These are phyloP conservation scores for Lycophotia porphyrea DNA, from an alignment of 2,888 invertebrate species.

Conservation along the genomic window DNA sequence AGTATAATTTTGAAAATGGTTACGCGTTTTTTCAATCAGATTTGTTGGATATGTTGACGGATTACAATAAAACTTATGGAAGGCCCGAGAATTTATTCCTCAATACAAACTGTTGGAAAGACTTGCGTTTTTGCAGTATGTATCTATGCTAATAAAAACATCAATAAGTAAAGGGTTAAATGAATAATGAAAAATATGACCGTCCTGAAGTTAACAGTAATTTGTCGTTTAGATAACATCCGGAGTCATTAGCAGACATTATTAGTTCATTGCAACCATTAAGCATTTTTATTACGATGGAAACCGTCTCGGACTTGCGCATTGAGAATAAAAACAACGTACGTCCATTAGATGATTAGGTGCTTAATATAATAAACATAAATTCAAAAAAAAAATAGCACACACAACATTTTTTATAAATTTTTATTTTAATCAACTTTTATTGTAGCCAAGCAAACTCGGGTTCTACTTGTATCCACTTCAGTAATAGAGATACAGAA, in stretches of 20 bases:
- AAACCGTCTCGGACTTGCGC: conserved; percentile 12
- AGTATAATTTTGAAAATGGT: neutral
- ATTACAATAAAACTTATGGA: neutral
- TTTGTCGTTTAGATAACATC: conserved; percentile 25
- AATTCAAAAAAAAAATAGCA: too few species aligned
- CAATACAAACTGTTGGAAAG: neutral
- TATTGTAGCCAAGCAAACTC: neutral
- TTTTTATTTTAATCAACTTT: neutral
- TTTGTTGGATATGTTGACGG: neutral
- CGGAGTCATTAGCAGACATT: conserved; percentile 27
- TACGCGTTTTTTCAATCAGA: neutral
- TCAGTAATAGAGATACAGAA: neutral
- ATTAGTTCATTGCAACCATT: conserved; percentile 40
- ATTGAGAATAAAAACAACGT: conserved; percentile 4
- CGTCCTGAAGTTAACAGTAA: conserved; percentile 18
- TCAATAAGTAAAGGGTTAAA: neutral
- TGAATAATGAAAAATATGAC: conserved; percentile 8
- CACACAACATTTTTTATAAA: too few species aligned
- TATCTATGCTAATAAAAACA: neutral
- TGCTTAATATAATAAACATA: too few species aligned
- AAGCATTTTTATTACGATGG: conserved; percentile 20
- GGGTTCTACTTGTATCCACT: neutral
- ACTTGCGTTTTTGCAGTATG: neutral
- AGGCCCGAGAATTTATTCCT: neutral
- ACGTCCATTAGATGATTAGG: neutral